Evolutionary conservation across 1,140 invertebrate species (phyloP).

Genomic region (Drosophila mayri): DNA sequence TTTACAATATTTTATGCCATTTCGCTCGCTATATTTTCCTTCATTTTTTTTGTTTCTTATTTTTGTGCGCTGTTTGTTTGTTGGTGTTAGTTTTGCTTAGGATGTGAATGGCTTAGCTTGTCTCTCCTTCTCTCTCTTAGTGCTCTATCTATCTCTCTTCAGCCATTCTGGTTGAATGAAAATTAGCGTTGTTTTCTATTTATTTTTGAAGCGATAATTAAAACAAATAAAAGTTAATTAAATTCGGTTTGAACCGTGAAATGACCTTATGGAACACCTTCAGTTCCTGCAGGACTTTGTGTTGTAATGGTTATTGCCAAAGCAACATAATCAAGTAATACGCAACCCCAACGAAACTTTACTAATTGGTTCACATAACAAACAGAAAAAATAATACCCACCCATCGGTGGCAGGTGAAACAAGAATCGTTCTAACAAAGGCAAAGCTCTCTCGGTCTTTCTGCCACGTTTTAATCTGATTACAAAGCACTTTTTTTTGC

Average conservation of each 20-base stretch:
- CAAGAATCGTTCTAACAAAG: conserved; percentile 47
- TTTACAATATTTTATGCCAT: conserved; percentile 64
- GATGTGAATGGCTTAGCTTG: conserved; percentile 30
- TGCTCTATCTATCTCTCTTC: conserved; percentile 1
- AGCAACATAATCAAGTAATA: conserved; percentile 19
- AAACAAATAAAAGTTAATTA: conserved; percentile 67
- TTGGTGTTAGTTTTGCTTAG: conserved; percentile 42
- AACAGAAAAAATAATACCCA: conserved; percentile 11
- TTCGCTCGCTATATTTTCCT: conserved; percentile 38
- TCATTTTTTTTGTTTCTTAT: conserved; percentile 5
- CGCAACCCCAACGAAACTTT: conserved; percentile 28
- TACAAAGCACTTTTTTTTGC: conserved; percentile 55
- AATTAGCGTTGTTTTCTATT: conserved; percentile 41
- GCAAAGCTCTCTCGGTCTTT: conserved; percentile 1
- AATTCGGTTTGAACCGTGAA: conserved; percentile 40
- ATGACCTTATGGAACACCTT: conserved; percentile 11
- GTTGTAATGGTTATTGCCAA: conserved; percentile 1
- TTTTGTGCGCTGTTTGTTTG: conserved; percentile 13
- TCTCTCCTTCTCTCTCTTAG: neutral
- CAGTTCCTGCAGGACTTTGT: neutral
- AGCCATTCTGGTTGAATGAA: conserved; percentile 24
- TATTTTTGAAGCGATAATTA: conserved; percentile 46
- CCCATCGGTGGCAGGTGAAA: conserved; percentile 13
- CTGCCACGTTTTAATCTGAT: conserved; percentile 50
- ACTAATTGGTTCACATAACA: conserved; percentile 55